Conservation (phyloP, 2,113 vertebrate species). For the Narcine bancroftii region DNA sequence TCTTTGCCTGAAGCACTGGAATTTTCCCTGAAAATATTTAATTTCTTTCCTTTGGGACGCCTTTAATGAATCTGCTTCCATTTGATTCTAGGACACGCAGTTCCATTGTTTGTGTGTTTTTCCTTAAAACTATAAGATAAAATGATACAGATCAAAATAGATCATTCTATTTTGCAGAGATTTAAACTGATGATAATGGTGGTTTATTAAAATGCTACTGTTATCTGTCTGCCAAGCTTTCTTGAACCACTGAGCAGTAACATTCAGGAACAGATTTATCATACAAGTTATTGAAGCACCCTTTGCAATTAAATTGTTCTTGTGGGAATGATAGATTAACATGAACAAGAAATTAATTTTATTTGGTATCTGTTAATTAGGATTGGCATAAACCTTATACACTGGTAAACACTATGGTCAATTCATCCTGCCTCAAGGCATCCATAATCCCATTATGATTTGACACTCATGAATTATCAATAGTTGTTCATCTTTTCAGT, state of each 20-base stretch:
- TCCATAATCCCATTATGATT: not conserved
- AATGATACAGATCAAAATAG: not conserved
- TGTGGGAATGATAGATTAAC: slow-evolving; percentile 10
- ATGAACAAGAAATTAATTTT: not conserved
- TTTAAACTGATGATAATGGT: not conserved
- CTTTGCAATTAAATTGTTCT: not conserved
- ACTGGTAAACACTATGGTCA: not conserved
- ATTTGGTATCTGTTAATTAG: not conserved
- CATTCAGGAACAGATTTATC: not conserved
- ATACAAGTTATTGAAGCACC: not conserved
- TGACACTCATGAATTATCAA: not conserved
- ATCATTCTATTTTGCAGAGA: not conserved
- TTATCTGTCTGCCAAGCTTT: not conserved
- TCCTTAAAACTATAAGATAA: not conserved
- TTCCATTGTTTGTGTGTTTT: not conserved
- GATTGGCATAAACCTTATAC: not conserved
- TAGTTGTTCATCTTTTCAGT: slow-evolving; percentile 4
- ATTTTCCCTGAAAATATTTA: not conserved
- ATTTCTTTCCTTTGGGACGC: not conserved
- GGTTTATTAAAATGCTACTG: not conserved
- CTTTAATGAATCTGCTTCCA: not conserved
- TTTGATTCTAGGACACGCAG: not conserved
- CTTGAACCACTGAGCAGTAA: not conserved
- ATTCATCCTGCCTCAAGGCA: not conserved
- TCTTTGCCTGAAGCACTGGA: not conserved